phyloP scores from a whole-genome alignment of 2,113 vertebrate species.

The Danionella cerebrum region DNA sequence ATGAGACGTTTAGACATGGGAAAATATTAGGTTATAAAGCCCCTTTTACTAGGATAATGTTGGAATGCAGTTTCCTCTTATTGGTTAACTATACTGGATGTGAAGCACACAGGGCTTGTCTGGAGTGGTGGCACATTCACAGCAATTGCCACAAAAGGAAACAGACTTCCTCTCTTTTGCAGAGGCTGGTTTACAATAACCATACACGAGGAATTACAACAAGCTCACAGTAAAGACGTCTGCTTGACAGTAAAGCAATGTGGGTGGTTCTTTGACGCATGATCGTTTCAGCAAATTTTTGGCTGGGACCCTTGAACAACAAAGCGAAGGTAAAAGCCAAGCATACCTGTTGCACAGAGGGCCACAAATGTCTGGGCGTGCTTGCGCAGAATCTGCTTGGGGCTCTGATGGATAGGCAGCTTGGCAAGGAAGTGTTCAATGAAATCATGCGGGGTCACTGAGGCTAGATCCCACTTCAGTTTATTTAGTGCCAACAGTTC shows the following conservation, averaged over 20 bases:
- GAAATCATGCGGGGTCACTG: conserved; percentile 93
- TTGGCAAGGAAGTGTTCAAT: conserved; percentile 97
- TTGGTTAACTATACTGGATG: conserved; percentile 5
- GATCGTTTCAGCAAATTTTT: background rate
- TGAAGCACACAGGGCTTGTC: conserved; percentile 25
- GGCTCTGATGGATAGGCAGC: conserved; percentile 81
- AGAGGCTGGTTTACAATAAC: conserved; percentile 40
- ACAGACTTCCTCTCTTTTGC: conserved; percentile 32
- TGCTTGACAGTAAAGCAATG: conserved; percentile 9
- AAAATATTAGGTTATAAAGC: background rate
- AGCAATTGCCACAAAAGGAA: conserved; percentile 40
- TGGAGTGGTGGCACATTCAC: conserved; percentile 16
- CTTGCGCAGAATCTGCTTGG: conserved; percentile 91
- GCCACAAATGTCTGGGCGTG: conserved; percentile 97
- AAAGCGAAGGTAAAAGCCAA: background rate
- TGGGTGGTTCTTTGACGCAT: background rate
- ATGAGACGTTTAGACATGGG: background rate
- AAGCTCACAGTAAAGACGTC: conserved; percentile 22
- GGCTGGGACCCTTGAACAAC: background rate
- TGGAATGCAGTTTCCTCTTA: conserved; percentile 1
- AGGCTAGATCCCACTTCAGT: conserved; percentile 96
- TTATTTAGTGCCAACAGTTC: conserved; percentile 93
- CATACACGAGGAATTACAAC: conserved; percentile 28
- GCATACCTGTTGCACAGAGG: conserved; percentile 92
- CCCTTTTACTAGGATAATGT: background rate